phyloP scores from a whole-genome alignment of 2,113 vertebrate genomes.

The Antigone vipio region DNA sequence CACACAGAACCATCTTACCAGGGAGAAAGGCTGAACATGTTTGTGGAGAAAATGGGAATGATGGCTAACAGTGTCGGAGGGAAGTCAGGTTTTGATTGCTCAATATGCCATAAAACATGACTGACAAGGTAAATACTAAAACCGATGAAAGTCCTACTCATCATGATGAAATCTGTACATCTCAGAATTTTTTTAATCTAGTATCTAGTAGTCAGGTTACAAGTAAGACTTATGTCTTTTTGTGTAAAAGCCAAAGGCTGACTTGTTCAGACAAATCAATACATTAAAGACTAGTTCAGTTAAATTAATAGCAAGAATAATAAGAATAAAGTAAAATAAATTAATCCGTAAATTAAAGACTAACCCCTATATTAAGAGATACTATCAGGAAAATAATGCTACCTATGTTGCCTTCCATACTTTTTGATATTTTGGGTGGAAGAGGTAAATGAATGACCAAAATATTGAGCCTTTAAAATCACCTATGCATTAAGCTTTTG shows the following conservation, averaged over 20 bases:
- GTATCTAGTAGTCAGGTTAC: background rate
- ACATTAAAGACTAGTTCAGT: background rate
- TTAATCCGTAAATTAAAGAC: background rate
- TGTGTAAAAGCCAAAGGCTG: background rate
- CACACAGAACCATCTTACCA: background rate
- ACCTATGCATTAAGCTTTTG: background rate
- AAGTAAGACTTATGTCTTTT: background rate
- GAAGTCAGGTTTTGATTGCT: background rate
- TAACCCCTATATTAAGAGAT: background rate
- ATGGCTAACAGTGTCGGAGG: background rate
- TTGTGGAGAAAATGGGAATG: background rate
- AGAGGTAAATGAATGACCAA: background rate
- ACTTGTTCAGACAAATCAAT: background rate
- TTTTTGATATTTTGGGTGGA: background rate
- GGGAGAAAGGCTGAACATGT: background rate
- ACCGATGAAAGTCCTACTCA: rapidly evolving
- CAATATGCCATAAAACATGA: rapidly evolving
- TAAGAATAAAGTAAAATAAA: background rate
- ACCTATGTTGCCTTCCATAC: background rate
- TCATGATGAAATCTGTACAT: background rate
- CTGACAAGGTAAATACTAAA: background rate
- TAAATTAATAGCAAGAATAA: background rate
- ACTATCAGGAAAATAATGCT: background rate
- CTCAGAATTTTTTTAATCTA: background rate
- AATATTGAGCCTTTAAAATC: background rate